These are phyloP conservation scores for Schizopygopsis malacanthus DNA, from an alignment of 2,797 vertebrate genomes.

Conservation along the genomic window DNA sequence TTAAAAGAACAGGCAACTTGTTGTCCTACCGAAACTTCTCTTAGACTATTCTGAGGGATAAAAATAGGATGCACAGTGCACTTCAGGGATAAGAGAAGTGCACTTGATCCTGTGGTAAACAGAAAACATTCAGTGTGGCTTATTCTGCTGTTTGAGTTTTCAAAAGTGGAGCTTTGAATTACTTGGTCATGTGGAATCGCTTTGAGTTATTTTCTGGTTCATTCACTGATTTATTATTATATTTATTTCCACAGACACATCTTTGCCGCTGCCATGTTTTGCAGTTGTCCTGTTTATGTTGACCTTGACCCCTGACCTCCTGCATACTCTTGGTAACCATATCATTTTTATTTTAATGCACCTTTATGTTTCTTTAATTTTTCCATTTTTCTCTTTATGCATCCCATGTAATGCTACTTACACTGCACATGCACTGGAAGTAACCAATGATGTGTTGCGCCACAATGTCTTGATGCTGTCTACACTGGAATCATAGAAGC, in stretches of 20 bases:
- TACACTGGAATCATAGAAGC: neutral
- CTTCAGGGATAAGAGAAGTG: conserved; percentile 21
- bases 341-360: conserved; percentile 97
- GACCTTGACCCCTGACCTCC: conserved; percentile 99
- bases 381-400: conserved; percentile 65
- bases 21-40: conserved; percentile 48
- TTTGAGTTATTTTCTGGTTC: conserved; percentile 59
- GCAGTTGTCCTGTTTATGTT: conserved; percentile 98
- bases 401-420: conserved; percentile 57
- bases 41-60: conserved; percentile 42
- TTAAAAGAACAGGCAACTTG: conserved; percentile 54
- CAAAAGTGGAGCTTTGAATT: conserved; percentile 6
- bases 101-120: conserved; percentile 26
- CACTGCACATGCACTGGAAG: conserved; percentile 12
- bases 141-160: conserved; percentile 14
- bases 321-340: conserved; percentile 99
- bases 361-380: conserved; percentile 80
- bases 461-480: conserved; percentile 7
- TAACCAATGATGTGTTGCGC: neutral
- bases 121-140: conserved; percentile 12
- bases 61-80: conserved; percentile 35
- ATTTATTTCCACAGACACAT: conserved; percentile 95
- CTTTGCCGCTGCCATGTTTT: conserved; percentile 89
- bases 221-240: conserved; percentile 95
- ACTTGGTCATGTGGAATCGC: conserved; percentile 32